Conservation (phyloP, 2,113 vertebrate species). For the Pterophyllum scalare region DNA sequence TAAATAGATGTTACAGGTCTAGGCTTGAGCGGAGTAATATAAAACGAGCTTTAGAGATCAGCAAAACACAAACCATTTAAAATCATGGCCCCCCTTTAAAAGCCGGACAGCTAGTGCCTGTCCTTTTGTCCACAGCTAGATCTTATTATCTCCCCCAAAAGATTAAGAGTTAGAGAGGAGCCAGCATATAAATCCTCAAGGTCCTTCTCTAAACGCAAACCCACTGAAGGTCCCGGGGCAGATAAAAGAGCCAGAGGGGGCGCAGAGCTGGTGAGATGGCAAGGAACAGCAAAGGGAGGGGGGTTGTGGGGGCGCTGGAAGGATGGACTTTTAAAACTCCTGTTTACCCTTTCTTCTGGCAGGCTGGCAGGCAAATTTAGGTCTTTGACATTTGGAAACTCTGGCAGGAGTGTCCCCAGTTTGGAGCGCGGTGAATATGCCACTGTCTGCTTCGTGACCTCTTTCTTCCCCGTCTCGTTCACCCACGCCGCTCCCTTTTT, state of each 20-base stretch:
- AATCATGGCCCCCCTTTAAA: constrained; percentile 80
- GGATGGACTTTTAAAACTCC: constrained; percentile 79
- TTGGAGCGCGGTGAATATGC: constrained; percentile 99
- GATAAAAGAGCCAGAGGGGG: constrained; percentile 80
- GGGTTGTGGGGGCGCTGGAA: constrained; percentile 23
- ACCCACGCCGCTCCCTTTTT: constrained; percentile 99
- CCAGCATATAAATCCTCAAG: constrained; percentile 83
- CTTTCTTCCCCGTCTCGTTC: constrained; percentile 98
- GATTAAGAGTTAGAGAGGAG: constrained; percentile 85
- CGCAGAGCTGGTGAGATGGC: constrained; percentile 60
- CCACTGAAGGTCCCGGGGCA: constrained; percentile 70
- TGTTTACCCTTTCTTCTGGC: constrained; percentile 98
- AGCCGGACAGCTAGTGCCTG: constrained; percentile 79
- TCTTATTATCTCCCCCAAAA: constrained; percentile 84
- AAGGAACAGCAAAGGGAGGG: constrained; percentile 37
- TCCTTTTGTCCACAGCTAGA: constrained; percentile 79
- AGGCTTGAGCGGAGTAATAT: constrained; percentile 58
- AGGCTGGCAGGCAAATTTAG: constrained; percentile 97
- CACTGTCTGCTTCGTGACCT: constrained; percentile 99
- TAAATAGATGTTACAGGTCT: constrained; percentile 73
- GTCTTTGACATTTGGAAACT: constrained; percentile 99
- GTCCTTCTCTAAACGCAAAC: constrained; percentile 80
- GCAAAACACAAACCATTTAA: constrained; percentile 82
- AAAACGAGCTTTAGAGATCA: constrained; percentile 81
- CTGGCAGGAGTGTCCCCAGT: constrained; percentile 97